Conservation (phyloP, 35 echinoderm and acorn worm genomes). For the Apostichopus parvimensis region DNA sequence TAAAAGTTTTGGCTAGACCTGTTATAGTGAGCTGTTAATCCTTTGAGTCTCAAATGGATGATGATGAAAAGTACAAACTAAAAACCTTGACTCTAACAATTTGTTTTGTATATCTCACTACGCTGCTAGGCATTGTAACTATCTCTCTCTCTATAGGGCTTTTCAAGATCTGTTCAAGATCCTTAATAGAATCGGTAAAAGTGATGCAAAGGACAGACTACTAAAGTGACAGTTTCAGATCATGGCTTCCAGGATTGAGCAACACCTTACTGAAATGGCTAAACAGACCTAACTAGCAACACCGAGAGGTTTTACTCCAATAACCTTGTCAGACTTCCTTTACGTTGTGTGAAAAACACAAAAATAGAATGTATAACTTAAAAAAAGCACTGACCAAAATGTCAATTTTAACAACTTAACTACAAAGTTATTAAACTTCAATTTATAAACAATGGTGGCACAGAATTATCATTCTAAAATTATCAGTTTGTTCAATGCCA, state of each 20-base stretch:
- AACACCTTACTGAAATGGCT: not conserved
- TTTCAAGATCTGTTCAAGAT: too few species aligned
- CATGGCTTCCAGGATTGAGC: not conserved
- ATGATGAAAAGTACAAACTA: too few species aligned
- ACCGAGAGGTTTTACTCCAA: not conserved
- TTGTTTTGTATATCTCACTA: too few species aligned
- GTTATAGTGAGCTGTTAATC: too few species aligned
- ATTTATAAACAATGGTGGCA: not conserved
- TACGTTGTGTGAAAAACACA: not conserved
- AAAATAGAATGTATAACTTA: not conserved
- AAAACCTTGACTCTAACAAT: too few species aligned
- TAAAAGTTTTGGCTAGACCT: too few species aligned
- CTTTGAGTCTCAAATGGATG: too few species aligned
- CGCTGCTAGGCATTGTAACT: too few species aligned
- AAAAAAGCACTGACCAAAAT: not conserved
- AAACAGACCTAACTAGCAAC: not conserved
- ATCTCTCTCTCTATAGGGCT: too few species aligned
- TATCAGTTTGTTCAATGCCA: not conserved
- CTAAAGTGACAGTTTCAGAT: not conserved
- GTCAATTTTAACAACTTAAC: not conserved
- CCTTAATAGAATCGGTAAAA: too few species aligned
- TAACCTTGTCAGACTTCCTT: too few species aligned
- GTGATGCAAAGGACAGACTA: too few species aligned
- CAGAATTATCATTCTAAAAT: not conserved
- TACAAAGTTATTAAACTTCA: not conserved